These are phyloP conservation scores for Scortum barcoo DNA, from an alignment of 2,113 vertebrate species.

Conservation along the genomic window DNA sequence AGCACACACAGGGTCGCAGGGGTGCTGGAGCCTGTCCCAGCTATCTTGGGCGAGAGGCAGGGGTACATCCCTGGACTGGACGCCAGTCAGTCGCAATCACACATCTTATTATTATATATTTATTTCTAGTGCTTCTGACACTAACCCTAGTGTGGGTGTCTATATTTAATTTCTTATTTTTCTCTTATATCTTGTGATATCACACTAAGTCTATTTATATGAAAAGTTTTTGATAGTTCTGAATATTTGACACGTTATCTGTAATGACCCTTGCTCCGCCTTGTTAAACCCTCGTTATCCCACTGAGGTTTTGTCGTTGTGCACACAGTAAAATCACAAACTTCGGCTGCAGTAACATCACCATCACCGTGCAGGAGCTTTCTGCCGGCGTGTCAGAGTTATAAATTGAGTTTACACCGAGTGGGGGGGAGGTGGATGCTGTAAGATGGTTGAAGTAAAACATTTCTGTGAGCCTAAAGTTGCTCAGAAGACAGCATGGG, in stretches of 20 bases:
- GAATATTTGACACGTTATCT: background rate
- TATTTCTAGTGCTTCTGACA: background rate
- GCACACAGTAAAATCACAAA: no score
- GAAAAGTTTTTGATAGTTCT: background rate
- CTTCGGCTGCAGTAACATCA: background rate
- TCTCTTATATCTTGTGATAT: background rate
- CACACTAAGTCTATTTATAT: background rate
- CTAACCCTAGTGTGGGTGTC: background rate
- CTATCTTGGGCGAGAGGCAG: no score
- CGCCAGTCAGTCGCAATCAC: no score
- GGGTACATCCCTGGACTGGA: no score
- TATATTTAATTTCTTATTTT: background rate
- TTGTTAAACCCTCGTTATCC: no score
- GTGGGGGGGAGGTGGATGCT: background rate
- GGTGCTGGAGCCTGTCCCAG: no score
- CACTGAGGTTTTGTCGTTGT: background rate
- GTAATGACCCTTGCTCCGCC: background rate
- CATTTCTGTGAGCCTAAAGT: background rate
- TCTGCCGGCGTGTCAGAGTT: background rate
- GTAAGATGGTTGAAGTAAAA: background rate
- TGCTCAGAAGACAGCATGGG: background rate
- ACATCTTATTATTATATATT: background rate
- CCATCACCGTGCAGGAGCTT: background rate
- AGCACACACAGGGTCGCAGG: no score
- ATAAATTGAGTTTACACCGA: background rate